Evolutionary conservation across 2,113 vertebrate genomes (phyloP), one percentile per base, ranked within the genome.

Genomic region (Tauraco erythrolophus): DNA sequence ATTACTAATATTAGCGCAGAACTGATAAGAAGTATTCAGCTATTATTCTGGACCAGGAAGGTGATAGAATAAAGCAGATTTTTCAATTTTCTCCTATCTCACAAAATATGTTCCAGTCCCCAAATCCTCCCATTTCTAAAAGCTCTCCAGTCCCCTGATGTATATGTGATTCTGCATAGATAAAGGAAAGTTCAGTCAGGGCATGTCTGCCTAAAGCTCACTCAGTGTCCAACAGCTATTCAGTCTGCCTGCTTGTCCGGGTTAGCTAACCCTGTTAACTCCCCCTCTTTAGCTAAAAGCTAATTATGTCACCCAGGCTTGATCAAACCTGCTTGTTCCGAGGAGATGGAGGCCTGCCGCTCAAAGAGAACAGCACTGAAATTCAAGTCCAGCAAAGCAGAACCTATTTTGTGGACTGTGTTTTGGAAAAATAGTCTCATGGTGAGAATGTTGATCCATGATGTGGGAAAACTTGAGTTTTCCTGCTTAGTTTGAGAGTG

Each of bases 71-170:
- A 91, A 91, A 89, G 22, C 31, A 58, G 64, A 37, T 95, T 93
- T n/a, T n/a, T n/a, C n/a, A n/a, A n/a, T n/a, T n/a, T 93, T 87
- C 56, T 86, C 25, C 30, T 87, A 19, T 89, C 72, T 93, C 88
- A 78, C 18, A 78, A 86, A 80, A 71, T 35, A 37, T 12, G 28
- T 62, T 48, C 28, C 28, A 56, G 46, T 37, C 28, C 12, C 56
- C 46, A 89, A 30, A 93, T 89, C n/a, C 28, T 66, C 31, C 8
- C 4, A 25, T 81, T 95, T 91, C 76, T 87, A 54, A 87, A 93
- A 84, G 5, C 22, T 87, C 58, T 83, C 30, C 18, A 33, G 18
- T 72, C 45, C 16, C 16, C 22, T 78, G 60, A 81, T 57, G 10
- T 22, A 14, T 69, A 31, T 53, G 9, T 48, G 37, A 84, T 81